Evolutionary conservation across 2,888 invertebrate species (phyloP).

Genomic region (Venusia cambrica): DNA sequence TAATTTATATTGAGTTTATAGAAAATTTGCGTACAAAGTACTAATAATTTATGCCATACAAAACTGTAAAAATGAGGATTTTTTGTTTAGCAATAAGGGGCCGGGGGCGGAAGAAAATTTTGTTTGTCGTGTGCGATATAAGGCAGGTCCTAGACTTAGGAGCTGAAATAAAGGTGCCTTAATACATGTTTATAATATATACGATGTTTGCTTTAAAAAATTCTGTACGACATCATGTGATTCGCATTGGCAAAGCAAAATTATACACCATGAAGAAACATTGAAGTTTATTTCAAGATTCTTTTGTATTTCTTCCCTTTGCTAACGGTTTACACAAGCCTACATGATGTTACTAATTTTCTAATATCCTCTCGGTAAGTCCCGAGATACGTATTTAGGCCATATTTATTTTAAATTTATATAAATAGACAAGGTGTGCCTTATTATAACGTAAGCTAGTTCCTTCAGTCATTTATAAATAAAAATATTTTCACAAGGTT

Average conservation of each 20-base stretch:
- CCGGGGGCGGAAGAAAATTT: too few species aligned
- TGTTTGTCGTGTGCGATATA: too few species aligned
- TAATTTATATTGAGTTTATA: constrained; percentile 38
- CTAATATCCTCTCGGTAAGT: constrained; percentile 6
- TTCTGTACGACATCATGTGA: constrained; percentile 6
- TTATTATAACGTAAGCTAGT: constrained; percentile 53
- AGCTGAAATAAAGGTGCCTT: constrained; percentile 74
- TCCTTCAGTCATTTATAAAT: constrained; percentile 67
- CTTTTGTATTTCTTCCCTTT: too few species aligned
- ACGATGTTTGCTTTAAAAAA: constrained; percentile 1
- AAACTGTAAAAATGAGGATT: constrained; percentile 3
- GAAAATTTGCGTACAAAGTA: constrained; percentile 66
- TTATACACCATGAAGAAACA: too few species aligned
- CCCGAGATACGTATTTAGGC: constrained; percentile 28
- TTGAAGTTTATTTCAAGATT: too few species aligned
- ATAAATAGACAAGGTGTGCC: constrained; percentile 54
- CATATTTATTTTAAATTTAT: constrained; percentile 37
- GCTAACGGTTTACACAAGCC: constrained; percentile 11
- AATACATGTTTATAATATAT: background rate
- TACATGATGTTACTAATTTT: constrained; percentile 3
- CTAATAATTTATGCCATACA: constrained; percentile 53
- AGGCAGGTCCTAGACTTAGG: constrained; percentile 26
- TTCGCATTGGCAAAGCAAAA: too few species aligned
- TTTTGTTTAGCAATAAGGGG: too few species aligned
- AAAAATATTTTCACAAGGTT: constrained; percentile 54